Evolutionary conservation across 2,888 invertebrate species (phyloP).

Genomic region (Octonoba sinensis): DNA sequence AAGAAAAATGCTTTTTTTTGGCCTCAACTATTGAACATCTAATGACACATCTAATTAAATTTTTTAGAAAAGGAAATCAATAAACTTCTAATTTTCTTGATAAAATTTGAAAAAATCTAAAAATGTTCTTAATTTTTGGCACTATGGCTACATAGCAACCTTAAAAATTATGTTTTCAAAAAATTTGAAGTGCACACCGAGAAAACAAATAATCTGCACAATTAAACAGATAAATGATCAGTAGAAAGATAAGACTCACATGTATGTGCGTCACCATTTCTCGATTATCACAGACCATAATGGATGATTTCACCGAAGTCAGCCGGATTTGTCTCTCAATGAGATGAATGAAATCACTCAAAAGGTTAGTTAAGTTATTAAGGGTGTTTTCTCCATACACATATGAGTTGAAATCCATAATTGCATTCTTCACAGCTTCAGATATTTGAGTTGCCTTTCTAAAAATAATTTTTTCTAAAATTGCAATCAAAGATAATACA

Average conservation of each 20-base stretch:
- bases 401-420: constrained; percentile 63
- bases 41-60: no score
- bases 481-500: neutral
- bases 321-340: constrained; percentile 65
- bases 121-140: no score
- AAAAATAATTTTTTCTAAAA: constrained; percentile 15
- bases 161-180: no score
- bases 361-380: constrained; percentile 55
- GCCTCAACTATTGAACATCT: no score
- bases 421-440: constrained; percentile 66
- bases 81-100: no score
- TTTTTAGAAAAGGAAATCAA: no score
- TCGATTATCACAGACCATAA: constrained; percentile 46
- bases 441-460: constrained; percentile 67
- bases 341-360: constrained; percentile 63
- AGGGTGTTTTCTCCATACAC: constrained; percentile 55
- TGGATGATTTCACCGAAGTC: constrained; percentile 57
- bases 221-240: no score
- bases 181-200: no score
- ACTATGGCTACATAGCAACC: no score
- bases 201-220: no score
- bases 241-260: constrained; percentile 13
- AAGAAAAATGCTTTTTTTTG: no score
- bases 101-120: no score
- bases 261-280: constrained; percentile 40